A percentile compares a stretch with the other conserved stretches of the same genome.
Conservation (phyloP, 2,113 vertebrate species). For the Galeopterus variegatus region DNA sequence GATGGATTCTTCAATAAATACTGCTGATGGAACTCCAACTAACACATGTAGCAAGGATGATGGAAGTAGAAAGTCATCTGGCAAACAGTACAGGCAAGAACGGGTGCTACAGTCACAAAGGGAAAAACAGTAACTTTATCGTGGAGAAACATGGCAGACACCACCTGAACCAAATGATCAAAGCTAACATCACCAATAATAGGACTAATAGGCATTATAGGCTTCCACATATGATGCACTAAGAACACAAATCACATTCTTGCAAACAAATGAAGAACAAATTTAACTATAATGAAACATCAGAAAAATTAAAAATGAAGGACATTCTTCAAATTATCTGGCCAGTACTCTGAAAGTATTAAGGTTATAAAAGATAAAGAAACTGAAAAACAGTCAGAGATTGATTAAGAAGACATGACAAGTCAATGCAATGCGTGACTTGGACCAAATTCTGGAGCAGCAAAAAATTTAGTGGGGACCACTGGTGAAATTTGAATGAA, state of each 20-base stretch:
- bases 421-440: neutral
- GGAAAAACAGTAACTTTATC: neutral
- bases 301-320: neutral
- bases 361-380: neutral
- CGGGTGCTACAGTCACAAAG: neutral
- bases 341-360: neutral
- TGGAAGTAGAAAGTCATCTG: conserved; percentile 10
- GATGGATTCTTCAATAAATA: neutral
- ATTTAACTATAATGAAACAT: neutral
- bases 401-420: neutral
- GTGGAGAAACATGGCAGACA: neutral
- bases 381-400: neutral
- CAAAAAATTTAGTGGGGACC: neutral
- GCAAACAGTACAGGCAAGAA: conserved; percentile 22
- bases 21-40: neutral
- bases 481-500: neutral
- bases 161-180: neutral
- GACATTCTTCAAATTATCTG: conserved; percentile 31
- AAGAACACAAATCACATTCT: neutral
- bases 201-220: neutral
- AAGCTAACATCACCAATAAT: neutral
- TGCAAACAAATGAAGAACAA: neutral
- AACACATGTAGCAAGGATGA: conserved; percentile 7
- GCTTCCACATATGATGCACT: neutral
- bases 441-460: neutral